Base-by-base conservation (phyloP, 2,113 vertebrate species). In the Forbesichthys agassizii region DNA sequence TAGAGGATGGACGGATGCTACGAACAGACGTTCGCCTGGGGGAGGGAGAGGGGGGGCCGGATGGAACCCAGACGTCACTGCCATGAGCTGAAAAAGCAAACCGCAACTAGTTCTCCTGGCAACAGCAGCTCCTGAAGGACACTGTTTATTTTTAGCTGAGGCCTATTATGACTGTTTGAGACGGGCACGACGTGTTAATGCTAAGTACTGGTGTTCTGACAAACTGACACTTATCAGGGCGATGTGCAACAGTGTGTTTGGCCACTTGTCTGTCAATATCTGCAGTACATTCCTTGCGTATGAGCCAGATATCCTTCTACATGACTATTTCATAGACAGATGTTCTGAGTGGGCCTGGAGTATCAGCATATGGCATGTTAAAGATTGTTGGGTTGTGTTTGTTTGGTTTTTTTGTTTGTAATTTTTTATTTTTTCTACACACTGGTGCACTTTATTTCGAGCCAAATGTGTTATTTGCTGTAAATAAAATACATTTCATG, bases 381-480 rank as follows among this genome's bases (percentile, higher is more conserved):
- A 3, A 2, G 27, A 27, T 27, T 27, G 27, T 27, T 27, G 27
- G 27, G 27, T 2, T 27, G 1, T 27, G 27, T 27, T 27, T 27
- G 27, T 27, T 27, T 27, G 27, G 51, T 6, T 42, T 42, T 42
- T 42, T 8, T 6, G 36, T 42, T 5, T 42, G 4, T 42, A 42
- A 6, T 42, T 42, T 42, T 42, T 42, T 6, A 5, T 42, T 42
- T 42, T 42, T 6, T 42, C 7, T 42, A 42, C 27, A 27, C 27
- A 42, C 36, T 86, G 71, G 81, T 86, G 90, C 91, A 92, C 91
- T 92, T 92, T 93, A 60, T 69, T 77, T 71, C 36, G 75, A 78
- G 78, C 78, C 65, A 42, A 12, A 69, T 78, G 64, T 77, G 79
- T 92, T 92, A 88, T 92, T 87, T 85, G 65, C 69, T 75, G 67